Percentiles rank a stretch among this genome's conserved stretches.
These are phyloP conservation scores for Palythoa grandiflora DNA, from an alignment of 92 coral and sea anemone species.

Conservation along the genomic window DNA sequence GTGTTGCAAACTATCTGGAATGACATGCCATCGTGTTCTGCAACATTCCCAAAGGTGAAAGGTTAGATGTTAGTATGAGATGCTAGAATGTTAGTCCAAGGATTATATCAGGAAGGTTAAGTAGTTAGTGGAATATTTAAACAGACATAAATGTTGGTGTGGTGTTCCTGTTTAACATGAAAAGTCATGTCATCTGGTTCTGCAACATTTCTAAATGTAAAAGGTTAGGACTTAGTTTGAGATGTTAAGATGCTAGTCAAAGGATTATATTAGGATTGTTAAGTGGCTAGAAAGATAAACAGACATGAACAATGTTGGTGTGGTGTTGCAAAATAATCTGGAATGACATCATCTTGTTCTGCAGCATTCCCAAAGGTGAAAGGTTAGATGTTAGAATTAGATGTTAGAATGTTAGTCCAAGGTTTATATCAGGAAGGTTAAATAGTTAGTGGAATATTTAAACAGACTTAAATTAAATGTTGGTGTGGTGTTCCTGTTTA, in stretches of 20 bases:
- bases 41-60: neutral
- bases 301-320: neutral
- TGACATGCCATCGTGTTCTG: neutral
- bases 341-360: neutral
- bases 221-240: slow-evolving; percentile 14
- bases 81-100: neutral
- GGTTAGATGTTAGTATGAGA: slow-evolving; percentile 1
- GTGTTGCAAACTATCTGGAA: neutral
- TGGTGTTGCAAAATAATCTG: neutral
- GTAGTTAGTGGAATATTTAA: too few relatives aligned
- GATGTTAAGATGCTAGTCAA: neutral
- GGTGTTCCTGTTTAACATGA: neutral
- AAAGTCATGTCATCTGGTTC: slow-evolving; percentile 7
- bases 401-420: neutral
- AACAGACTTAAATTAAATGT: too few relatives aligned
- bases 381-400: neutral
- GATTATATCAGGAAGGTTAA: neutral
- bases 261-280: neutral
- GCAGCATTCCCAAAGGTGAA: neutral
- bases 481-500: neutral
- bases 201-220: slow-evolving; percentile 15
- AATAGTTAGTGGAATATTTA: too few relatives aligned
- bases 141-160: too few relatives aligned
- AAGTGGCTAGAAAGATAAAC: neutral
- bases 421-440: neutral